A percentile compares a stretch with the other conserved stretches of the same genome.
phyloP scores from a whole-genome alignment of 2,888 invertebrate species.

The Papilio gigon region DNA sequence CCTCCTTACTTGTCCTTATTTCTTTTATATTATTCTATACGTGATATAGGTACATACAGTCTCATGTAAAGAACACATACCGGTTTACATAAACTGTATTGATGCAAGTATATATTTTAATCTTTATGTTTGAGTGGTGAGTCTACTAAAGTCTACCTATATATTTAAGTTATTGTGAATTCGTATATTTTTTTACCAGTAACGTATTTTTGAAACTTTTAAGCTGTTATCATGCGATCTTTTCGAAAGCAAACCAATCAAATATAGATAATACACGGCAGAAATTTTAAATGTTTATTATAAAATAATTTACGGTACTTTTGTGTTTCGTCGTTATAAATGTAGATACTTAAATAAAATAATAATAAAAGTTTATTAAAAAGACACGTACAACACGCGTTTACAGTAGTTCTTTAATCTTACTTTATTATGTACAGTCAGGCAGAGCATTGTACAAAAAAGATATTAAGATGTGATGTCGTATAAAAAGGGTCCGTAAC shows the following conservation, averaged over 20 bases:
- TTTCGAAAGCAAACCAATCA: conserved; percentile 31
- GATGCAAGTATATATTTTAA: too few species aligned
- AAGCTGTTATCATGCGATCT: neutral
- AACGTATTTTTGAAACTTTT: neutral
- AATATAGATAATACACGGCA: conserved; percentile 65
- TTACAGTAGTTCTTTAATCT: conserved; percentile 81
- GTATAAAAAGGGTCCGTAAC: conserved; percentile 79
- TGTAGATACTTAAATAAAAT: conserved; percentile 71
- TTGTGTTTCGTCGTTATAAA: conserved; percentile 78
- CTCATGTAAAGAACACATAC: too few species aligned
- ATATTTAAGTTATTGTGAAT: too few species aligned
- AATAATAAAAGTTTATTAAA: conserved; percentile 72
- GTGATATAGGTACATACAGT: too few species aligned
- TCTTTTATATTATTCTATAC: too few species aligned
- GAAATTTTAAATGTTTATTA: conserved; percentile 78
- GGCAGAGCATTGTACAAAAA: conserved; percentile 76
- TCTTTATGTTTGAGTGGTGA: too few species aligned
- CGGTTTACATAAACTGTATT: too few species aligned
- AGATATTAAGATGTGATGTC: conserved; percentile 57
- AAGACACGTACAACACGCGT: conserved; percentile 81
- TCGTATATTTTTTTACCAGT: too few species aligned
- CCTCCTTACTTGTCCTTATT: neutral
- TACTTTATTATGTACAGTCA: conserved; percentile 80
- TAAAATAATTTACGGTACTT: conserved; percentile 77
- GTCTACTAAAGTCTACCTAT: too few species aligned